Percentiles rank a stretch among this genome's conserved stretches.
These are phyloP conservation scores for Hipposideros larvatus DNA, from an alignment of 2,797 vertebrate species.

Conservation along the genomic window DNA sequence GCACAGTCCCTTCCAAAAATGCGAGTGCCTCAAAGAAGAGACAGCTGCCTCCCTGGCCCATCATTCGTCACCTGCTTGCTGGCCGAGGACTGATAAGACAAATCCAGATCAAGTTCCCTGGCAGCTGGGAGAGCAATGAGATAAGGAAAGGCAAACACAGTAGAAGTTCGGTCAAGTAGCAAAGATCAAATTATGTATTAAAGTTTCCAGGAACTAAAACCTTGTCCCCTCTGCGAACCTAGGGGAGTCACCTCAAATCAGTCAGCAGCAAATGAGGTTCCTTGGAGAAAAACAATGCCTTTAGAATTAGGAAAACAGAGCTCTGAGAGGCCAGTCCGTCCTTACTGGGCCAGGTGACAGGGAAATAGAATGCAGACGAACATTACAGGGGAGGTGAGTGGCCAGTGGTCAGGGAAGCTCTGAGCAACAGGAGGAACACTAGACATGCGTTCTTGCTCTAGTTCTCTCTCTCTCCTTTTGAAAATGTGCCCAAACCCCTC, in stretches of 20 bases:
- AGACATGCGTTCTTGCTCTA: neutral
- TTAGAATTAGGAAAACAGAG: neutral
- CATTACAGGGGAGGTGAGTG: neutral
- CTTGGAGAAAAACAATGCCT: neutral
- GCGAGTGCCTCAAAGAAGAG: constrained; percentile 43
- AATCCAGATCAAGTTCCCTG: constrained; percentile 62
- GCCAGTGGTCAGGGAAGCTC: neutral
- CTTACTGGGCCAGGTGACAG: neutral
- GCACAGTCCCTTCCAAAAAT: neutral
- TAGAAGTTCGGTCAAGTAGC: neutral
- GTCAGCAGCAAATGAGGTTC: neutral
- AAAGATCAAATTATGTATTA: neutral
- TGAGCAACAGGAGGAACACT: neutral
- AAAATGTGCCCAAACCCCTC: too few species aligned
- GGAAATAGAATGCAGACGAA: neutral
- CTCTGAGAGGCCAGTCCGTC: neutral
- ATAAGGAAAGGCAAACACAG: constrained; percentile 22
- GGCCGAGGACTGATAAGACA: constrained; percentile 59
- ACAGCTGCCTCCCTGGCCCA: constrained; percentile 55
- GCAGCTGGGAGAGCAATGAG: constrained; percentile 47
- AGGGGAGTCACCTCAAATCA: neutral
- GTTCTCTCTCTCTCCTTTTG: neutral
- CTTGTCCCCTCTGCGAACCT: neutral
- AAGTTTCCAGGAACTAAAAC: constrained; percentile 48
- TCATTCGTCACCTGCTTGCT: constrained; percentile 45